These are phyloP conservation scores for Brevimyrus niger DNA, from an alignment of 2,113 vertebrate genomes.

Conservation along the genomic window DNA sequence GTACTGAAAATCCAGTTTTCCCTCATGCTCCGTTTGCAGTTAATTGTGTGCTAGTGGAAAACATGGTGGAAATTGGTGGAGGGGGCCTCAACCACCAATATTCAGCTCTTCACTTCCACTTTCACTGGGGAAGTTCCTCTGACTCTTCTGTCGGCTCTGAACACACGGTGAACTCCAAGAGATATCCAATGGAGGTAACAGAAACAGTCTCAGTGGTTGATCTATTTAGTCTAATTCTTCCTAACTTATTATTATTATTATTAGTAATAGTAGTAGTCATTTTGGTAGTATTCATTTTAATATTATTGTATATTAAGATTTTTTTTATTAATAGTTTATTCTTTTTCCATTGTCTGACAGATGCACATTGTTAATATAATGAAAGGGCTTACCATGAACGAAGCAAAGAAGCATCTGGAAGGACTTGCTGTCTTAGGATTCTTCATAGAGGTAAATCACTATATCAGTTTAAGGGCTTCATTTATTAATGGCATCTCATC, in stretches of 20 bases:
- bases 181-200: constrained; percentile 58
- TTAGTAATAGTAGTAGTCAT: background rate
- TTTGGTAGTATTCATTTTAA: background rate
- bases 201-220: background rate
- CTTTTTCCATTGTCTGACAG: constrained; percentile 24
- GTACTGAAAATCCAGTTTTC: background rate
- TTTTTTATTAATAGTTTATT: background rate
- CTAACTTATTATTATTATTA: background rate
- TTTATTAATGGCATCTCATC: background rate
- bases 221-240: background rate
- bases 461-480: background rate
- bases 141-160: constrained; percentile 47
- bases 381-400: constrained; percentile 23
- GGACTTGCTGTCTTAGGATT: constrained; percentile 53
- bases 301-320: background rate
- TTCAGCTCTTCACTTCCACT: constrained; percentile 47
- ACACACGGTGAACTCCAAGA: constrained; percentile 46
- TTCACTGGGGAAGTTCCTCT: constrained; percentile 56
- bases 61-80: constrained; percentile 40
- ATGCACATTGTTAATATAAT: constrained; percentile 56
- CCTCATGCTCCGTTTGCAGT: constrained; percentile 31
- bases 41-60: constrained; percentile 21
- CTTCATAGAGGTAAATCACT: constrained; percentile 40
- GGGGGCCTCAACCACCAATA: constrained; percentile 50
- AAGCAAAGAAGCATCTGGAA: constrained; percentile 22